Conservation (phyloP, 1,140 invertebrate genomes). For the Contarinia nasturtii region DNA sequence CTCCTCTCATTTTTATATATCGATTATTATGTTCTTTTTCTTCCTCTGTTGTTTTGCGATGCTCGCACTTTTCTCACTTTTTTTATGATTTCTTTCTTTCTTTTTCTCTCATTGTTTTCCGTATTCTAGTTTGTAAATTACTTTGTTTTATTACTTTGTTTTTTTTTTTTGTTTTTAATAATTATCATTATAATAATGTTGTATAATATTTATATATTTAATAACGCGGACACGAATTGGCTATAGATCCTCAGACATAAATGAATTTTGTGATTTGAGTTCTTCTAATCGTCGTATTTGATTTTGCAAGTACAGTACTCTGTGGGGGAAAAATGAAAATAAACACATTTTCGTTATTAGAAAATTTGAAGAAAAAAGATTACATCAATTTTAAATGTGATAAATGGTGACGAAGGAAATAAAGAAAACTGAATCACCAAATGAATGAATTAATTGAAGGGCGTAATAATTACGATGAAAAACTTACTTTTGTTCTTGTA, state of each 20-base stretch:
- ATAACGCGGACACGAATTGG: conserved; percentile 1
- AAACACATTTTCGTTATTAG: not conserved
- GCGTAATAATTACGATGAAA: not conserved
- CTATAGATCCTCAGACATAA: conserved; percentile 29
- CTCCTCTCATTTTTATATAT: too few relatives aligned
- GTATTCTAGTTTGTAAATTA: not conserved
- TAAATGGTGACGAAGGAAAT: not conserved
- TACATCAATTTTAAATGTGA: too few relatives aligned
- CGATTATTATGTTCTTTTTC: not conserved
- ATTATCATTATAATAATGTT: not conserved
- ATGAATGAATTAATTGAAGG: not conserved
- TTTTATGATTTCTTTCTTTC: not conserved
- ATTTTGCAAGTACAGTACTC: conserved; percentile 77
- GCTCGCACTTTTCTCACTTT: not conserved
- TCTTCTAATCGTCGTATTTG: conserved; percentile 77
- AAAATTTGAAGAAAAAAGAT: too few relatives aligned
- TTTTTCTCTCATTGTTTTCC: too few relatives aligned
- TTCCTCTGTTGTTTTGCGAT: not conserved
- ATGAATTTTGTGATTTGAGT: conserved; percentile 81
- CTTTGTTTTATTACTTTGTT: not conserved
- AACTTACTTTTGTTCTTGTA: conserved; percentile 87
- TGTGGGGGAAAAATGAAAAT: conserved; percentile 29
- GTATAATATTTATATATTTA: conserved; percentile 5
- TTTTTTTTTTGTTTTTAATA: not conserved
- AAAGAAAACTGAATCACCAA: not conserved